Evolutionary conservation across 1,140 invertebrate species (phyloP).

Genomic region (Colletes latitarsis): DNA sequence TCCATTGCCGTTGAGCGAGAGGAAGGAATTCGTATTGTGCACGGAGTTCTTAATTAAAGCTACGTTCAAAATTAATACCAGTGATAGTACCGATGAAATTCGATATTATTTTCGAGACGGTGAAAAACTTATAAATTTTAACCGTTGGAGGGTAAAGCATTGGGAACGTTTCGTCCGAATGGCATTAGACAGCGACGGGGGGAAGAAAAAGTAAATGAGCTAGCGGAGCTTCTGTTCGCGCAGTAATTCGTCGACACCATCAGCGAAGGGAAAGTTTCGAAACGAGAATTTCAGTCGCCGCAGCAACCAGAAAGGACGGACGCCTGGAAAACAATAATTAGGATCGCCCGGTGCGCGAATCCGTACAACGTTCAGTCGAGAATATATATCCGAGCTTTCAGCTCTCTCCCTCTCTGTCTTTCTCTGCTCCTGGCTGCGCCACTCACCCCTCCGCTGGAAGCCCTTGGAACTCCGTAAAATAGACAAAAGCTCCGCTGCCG

Average conservation of each 20-base stretch:
- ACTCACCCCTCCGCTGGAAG: slow-evolving; percentile 65
- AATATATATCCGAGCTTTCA: slow-evolving; percentile 78
- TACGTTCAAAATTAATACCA: too few relatives aligned
- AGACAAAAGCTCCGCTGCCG: slow-evolving; percentile 76
- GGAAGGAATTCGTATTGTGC: too few relatives aligned
- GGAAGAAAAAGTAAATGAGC: slow-evolving; percentile 4
- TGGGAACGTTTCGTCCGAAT: not conserved
- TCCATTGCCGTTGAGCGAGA: not conserved
- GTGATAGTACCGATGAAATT: too few relatives aligned
- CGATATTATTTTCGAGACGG: too few relatives aligned
- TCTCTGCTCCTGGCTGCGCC: slow-evolving; percentile 22
- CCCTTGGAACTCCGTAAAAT: slow-evolving; percentile 77
- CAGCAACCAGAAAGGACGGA: slow-evolving; percentile 67
- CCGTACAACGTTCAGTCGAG: slow-evolving; percentile 76
- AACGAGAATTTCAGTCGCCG: slow-evolving; percentile 66
- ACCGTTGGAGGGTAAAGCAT: not conserved
- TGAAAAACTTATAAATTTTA: slow-evolving; percentile 15
- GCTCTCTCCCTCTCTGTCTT: slow-evolving; percentile 44
- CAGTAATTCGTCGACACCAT: slow-evolving; percentile 40
- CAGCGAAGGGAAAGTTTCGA: slow-evolving; percentile 58
- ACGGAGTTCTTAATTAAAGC: too few relatives aligned
- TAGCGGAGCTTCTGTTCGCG: slow-evolving; percentile 15
- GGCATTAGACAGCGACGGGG: slow-evolving; percentile 23
- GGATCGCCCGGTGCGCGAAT: slow-evolving; percentile 75
- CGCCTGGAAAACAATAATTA: slow-evolving; percentile 78